A percentile compares a stretch with the other conserved stretches of the same genome.
Evolutionary conservation across 2,113 vertebrate species (phyloP).

Genomic region (Cheilinus undulatus): DNA sequence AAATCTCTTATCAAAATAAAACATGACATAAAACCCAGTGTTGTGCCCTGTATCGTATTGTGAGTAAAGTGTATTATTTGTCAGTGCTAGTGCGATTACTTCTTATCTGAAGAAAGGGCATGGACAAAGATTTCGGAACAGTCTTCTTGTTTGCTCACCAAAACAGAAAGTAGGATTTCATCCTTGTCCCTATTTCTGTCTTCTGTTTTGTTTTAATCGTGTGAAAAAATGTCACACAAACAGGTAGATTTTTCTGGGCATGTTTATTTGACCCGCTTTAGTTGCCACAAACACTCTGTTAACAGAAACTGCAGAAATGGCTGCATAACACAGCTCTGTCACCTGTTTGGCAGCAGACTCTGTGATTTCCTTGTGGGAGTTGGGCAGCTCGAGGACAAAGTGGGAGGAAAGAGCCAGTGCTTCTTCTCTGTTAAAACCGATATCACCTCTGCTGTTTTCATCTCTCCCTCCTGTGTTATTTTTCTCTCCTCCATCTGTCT

Average conservation of each 20-base stretch:
- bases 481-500: slow-evolving; percentile 22
- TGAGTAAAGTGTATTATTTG: too few species aligned
- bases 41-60: too few species aligned
- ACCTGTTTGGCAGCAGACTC: slow-evolving; percentile 32
- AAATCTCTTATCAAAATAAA: too few species aligned
- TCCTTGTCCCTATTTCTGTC: too few species aligned
- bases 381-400: slow-evolving; percentile 24
- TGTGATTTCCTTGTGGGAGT: slow-evolving; percentile 30
- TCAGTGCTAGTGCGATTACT: too few species aligned
- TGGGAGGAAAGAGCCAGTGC: slow-evolving; percentile 19
- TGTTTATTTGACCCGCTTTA: neutral
- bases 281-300: neutral
- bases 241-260: neutral
- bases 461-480: slow-evolving; percentile 6
- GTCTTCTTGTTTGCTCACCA: too few species aligned
- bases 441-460: slow-evolving; percentile 4
- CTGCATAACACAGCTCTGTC: slow-evolving; percentile 25
- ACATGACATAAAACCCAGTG: too few species aligned
- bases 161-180: too few species aligned
- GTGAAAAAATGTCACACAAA: neutral
- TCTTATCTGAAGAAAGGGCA: too few species aligned
- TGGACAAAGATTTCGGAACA: too few species aligned
- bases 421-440: slow-evolving; percentile 30
- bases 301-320: neutral
- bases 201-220: too few species aligned